phyloP scores from a whole-genome alignment of 2,113 vertebrate genomes.

The Sorex fumeus region DNA sequence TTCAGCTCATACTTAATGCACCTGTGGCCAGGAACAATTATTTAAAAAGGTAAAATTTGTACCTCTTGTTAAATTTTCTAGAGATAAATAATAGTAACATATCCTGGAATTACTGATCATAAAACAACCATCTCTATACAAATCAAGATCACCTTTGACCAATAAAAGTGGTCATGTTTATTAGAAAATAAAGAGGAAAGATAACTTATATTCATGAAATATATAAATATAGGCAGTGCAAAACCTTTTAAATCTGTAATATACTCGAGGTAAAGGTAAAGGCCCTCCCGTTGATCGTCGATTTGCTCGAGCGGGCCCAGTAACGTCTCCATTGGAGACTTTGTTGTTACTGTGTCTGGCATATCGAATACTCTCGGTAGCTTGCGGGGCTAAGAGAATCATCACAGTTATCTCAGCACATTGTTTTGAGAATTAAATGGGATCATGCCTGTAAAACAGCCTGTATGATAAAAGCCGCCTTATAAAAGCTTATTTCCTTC shows the following conservation, averaged over 20 bases:
- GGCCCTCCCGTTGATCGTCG: too few species aligned
- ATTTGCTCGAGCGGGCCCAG: too few species aligned
- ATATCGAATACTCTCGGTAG: too few species aligned
- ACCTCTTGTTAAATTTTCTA: not conserved
- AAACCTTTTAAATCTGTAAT: not conserved
- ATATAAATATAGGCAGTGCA: not conserved
- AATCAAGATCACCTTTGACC: not conserved
- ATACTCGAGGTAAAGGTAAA: too few species aligned
- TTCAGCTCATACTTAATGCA: not conserved
- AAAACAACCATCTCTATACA: not conserved
- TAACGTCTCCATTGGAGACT: too few species aligned
- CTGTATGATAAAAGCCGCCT: not conserved
- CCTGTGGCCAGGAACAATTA: not conserved
- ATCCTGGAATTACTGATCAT: not conserved
- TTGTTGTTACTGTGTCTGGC: too few species aligned
- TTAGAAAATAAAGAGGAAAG: not conserved
- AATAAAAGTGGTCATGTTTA: not conserved
- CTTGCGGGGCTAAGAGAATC: too few species aligned
- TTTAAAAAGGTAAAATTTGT: not conserved
- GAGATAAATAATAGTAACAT: not conserved
- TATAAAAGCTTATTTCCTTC: not conserved
- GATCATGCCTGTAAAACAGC: not conserved
- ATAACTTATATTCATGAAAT: not conserved
- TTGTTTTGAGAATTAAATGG: conserved; percentile 26
- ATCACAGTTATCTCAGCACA: not conserved